A percentile compares a stretch with the other conserved stretches of the same genome.
Conservation (phyloP, 2,797 vertebrate species). For the Tarsius wallacei region DNA sequence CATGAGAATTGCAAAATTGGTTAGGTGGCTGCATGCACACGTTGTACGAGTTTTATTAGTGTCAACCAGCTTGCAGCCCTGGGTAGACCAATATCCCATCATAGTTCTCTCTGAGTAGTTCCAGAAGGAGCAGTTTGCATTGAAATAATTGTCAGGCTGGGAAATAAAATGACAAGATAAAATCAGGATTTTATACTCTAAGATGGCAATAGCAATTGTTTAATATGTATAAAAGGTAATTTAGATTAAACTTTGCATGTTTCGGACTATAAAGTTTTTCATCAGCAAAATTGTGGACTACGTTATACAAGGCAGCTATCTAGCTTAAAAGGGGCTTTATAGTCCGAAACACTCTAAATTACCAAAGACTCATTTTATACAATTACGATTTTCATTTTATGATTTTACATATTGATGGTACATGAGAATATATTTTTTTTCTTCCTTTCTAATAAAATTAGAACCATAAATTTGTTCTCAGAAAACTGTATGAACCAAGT, state of each 20-base stretch:
- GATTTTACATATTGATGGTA: conserved; percentile 84
- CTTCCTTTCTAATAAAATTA: conserved; percentile 78
- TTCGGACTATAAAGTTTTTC: conserved; percentile 90
- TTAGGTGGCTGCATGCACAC: conserved; percentile 98
- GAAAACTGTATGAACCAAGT: conserved; percentile 57
- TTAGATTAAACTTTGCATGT: conserved; percentile 90
- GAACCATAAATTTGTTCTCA: conserved; percentile 70
- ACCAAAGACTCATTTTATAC: conserved; percentile 86
- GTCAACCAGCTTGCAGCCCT: conserved; percentile 98
- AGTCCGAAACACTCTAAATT: conserved; percentile 88
- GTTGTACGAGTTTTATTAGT: conserved; percentile 98
- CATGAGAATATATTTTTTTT: conserved; percentile 71
- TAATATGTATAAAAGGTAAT: conserved; percentile 88
- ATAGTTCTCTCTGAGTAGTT: conserved; percentile 99
- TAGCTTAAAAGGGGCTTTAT: conserved; percentile 88
- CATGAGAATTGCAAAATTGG: conserved; percentile 99
- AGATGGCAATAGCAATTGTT: conserved; percentile 87
- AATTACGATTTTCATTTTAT: conserved; percentile 86
- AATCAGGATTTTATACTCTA: conserved; percentile 88
- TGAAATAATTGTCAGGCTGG: conserved; percentile 99
- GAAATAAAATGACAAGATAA: conserved; percentile 89
- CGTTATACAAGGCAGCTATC: conserved; percentile 84
- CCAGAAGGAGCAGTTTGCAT: conserved; percentile 99
- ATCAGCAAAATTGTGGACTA: conserved; percentile 87
- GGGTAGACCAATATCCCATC: conserved; percentile 99